phyloP scores from a whole-genome alignment of 2,888 invertebrate genomes.

The Caenorhabditis wallacei region DNA sequence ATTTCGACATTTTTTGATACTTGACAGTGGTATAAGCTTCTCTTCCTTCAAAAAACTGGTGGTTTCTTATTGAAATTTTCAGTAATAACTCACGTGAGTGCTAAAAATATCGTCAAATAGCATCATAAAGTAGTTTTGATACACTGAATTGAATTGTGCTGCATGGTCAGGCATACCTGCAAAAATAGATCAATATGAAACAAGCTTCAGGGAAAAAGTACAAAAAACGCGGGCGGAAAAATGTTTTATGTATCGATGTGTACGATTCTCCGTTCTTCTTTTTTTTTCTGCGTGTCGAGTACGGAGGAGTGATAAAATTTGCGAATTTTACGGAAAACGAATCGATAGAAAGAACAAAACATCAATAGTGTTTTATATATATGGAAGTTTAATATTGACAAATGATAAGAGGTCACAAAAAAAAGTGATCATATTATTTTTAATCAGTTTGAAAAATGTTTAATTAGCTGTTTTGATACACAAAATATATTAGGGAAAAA shows the following conservation, averaged over 20 bases:
- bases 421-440: too few species aligned
- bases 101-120: slow-evolving; percentile 38
- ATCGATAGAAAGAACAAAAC: background rate
- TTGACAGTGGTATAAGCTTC: background rate
- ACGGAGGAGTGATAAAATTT: background rate
- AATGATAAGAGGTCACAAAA: background rate
- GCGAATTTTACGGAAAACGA: background rate
- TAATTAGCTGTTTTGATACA: too few species aligned
- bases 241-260: background rate
- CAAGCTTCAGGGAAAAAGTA: background rate
- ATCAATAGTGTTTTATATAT: too few species aligned
- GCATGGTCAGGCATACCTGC: background rate
- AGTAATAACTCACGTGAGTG: slow-evolving; percentile 15
- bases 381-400: too few species aligned
- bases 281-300: too few species aligned
- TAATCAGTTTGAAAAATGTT: too few species aligned
- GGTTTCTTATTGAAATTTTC: background rate
- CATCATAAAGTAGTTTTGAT: slow-evolving; percentile 11
- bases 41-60: slow-evolving; percentile 16
- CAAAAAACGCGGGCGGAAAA: too few species aligned
- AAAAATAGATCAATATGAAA: background rate
- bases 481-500: too few species aligned
- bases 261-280: too few species aligned
- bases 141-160: slow-evolving; percentile 8
- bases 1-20: background rate